Evolutionary conservation across 2,113 vertebrate genomes (phyloP), one percentile per base, ranked within the genome.

Genomic region (Ariopsis seemanni): DNA sequence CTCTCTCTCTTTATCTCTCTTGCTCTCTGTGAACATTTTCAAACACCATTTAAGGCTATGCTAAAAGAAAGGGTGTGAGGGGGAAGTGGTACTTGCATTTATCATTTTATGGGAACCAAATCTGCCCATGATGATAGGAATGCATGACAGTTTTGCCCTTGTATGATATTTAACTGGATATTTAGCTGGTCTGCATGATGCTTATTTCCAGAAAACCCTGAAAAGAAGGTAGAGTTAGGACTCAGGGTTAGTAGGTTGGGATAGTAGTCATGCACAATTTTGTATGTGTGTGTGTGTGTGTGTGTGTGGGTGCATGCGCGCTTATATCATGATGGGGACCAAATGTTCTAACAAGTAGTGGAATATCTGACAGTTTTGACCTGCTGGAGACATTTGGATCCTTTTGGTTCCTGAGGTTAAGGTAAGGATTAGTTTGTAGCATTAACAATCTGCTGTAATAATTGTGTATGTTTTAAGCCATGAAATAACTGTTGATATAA

Each of bases 11-110:
- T 20, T 72, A 22, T 79, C 77, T 67, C 85, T 60, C 69, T 85
- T 48, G 65, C 79, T 79, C 71, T 34, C 50, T 82, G 12, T 81
- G 69, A 88, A n/a, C 80, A 65, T 1, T 69, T 62, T 74, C 65
- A 34, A 87, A 72, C 85, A 83, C 83, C 83, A 77, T 90, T 83
- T 90, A 87, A 84, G 83, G 77, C 60, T 82, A n/a, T 81, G 87
- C 81, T 53, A 53, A 88, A 58, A 22, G n/a, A 82, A 62, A 87
- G 58, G 72, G 85, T 55, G 79, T 82, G n/a, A 67, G 63, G 2
- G 75, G 57, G 71, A 60, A 80, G 52, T 67, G 55, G 52, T 75
- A 83, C 52, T 48, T 71, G 17, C 14, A 78, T 53, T 78, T n/a
- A 78, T 55, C 50, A 78, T 52, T 2, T n/a, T 15, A 78, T 55